Base-by-base conservation (phyloP, 2,113 vertebrate genomes). In the Paedocypris sp. region DNA sequence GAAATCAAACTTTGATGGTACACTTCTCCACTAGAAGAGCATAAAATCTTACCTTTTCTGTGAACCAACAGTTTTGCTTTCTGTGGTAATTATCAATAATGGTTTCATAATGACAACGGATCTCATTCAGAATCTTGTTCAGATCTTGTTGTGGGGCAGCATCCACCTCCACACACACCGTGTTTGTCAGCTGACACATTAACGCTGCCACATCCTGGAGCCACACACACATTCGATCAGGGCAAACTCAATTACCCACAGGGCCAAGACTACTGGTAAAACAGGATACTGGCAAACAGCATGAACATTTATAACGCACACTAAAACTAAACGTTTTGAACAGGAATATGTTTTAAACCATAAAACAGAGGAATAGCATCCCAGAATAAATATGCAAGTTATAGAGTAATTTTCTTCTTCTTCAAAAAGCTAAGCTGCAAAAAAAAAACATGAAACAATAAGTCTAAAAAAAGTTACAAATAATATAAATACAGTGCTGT, bases 121-220 rank as follows among this genome's bases (percentile, higher is more conserved):
- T 90, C 3, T 99, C 91, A 0, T 84, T 83, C 80, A 99, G 64
- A 70, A 87, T 72, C 82, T 84, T 96, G 82, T 77, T 81, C 29
- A 98, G 81, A 78, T 99, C 91, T 4, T 78, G 52, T 41, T 89
- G 89, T 2, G 93, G 93, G 38, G 85, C 82, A 0, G 92, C 90
- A 36, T 99, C 94, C 50, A 99, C 83, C 75, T 98, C 93, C 63
- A 99, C 94, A 0, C 80, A 95, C 74, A 99, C 81, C 20, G 87
- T 88, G 25, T 91, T 91, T 0, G 82, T 77, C 3, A 89, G 67
- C 72, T 95, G 91, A 38, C 83, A 79, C 63, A 78, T 79, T 63
- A 97, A 38, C 29, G 82, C 77, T 67, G 74, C 84, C 67, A 96
- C 61, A 66, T 98, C 95, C 95, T 99, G 18, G 31, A 72, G 51